Evolutionary conservation across 2,888 invertebrate genomes (phyloP).

Genomic region (Anthrax anthrax): DNA sequence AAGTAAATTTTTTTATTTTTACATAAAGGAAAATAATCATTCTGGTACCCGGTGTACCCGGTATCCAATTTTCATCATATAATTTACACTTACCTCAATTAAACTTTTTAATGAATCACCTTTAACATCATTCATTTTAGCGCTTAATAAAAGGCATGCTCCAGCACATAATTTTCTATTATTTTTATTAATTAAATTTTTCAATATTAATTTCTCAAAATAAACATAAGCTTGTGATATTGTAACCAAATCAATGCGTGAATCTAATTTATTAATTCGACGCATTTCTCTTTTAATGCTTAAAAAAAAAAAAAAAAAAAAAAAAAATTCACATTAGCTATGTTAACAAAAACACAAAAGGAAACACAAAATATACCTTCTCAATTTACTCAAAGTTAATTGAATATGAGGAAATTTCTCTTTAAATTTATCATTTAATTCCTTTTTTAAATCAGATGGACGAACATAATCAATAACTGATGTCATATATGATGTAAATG

Average conservation of each 20-base stretch:
- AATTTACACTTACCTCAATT: slow-evolving; percentile 74
- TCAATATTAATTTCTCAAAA: slow-evolving; percentile 89
- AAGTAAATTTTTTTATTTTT: neutral
- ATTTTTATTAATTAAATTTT: slow-evolving; percentile 82
- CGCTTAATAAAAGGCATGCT: slow-evolving; percentile 82
- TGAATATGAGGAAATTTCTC: slow-evolving; percentile 92
- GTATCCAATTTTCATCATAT: too few relatives aligned
- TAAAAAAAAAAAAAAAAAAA: slow-evolving; percentile 15
- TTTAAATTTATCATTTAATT: slow-evolving; percentile 90
- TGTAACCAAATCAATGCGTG: slow-evolving; percentile 71
- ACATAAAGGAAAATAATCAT: neutral
- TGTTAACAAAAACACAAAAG: neutral
- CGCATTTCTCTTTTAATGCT: slow-evolving; percentile 94
- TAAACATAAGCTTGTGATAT: slow-evolving; percentile 97
- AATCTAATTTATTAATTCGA: slow-evolving; percentile 75
- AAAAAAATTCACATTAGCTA: neutral
- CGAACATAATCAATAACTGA: slow-evolving; percentile 94
- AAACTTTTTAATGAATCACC: slow-evolving; percentile 73
- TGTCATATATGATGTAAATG: slow-evolving; percentile 83
- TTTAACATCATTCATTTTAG: slow-evolving; percentile 94
- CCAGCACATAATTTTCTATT: slow-evolving; percentile 94
- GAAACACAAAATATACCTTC: slow-evolving; percentile 51
- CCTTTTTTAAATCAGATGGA: slow-evolving; percentile 89
- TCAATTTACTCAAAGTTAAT: slow-evolving; percentile 84
- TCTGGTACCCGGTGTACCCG: too few relatives aligned